phyloP scores from a whole-genome alignment of 2,888 invertebrate genomes.

The Myopa testacea region DNA sequence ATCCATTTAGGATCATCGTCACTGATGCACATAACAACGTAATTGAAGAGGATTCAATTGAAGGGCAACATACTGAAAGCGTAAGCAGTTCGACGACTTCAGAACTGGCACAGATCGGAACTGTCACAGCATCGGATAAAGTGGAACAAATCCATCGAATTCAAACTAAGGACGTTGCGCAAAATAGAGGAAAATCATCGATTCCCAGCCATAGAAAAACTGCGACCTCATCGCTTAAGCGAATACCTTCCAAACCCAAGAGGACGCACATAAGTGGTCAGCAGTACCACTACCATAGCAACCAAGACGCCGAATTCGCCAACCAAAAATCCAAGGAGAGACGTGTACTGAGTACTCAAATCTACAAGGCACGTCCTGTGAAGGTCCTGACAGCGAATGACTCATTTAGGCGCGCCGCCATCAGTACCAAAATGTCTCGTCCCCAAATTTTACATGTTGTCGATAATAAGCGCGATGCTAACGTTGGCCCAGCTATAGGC shows the following conservation, averaged over 20 bases:
- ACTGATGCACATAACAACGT: slow-evolving; percentile 66
- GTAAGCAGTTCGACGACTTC: not conserved
- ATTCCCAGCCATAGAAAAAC: slow-evolving; percentile 35
- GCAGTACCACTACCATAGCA: slow-evolving; percentile 51
- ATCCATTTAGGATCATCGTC: slow-evolving; percentile 64
- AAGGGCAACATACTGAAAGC: slow-evolving; percentile 42
- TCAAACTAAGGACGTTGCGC: not conserved
- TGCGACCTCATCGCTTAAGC: slow-evolving; percentile 47
- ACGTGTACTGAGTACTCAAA: slow-evolving; percentile 59
- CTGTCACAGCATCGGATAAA: too few relatives aligned
- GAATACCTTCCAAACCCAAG: slow-evolving; percentile 53
- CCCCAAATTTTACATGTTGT: slow-evolving; percentile 75
- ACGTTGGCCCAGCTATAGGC: slow-evolving; percentile 46
- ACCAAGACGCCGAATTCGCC: slow-evolving; percentile 9
- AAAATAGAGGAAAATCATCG: slow-evolving; percentile 40
- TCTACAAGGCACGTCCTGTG: slow-evolving; percentile 63
- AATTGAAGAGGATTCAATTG: slow-evolving; percentile 66
- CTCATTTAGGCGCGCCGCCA: slow-evolving; percentile 59
- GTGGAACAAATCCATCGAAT: not conserved
- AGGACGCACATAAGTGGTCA: slow-evolving; percentile 46
- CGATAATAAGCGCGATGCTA: slow-evolving; percentile 65
- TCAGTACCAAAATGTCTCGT: slow-evolving; percentile 71
- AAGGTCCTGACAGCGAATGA: slow-evolving; percentile 60
- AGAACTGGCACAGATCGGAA: not conserved
- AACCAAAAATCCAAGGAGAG: slow-evolving; percentile 53